These are phyloP conservation scores for Cryptophagus acutangulus DNA, from an alignment of 2,888 invertebrate genomes.

Conservation along the genomic window DNA sequence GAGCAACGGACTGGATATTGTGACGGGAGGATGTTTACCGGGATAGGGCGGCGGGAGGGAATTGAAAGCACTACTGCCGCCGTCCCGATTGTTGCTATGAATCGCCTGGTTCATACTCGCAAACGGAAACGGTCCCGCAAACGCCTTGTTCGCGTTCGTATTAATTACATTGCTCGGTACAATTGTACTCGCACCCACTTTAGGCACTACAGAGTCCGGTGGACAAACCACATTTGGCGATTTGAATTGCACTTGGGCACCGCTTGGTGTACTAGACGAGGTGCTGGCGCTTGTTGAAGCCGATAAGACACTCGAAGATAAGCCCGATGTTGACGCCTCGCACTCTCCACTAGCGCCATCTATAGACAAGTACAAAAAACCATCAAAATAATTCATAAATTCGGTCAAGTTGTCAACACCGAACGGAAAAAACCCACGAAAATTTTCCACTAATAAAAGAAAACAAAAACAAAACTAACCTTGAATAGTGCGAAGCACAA, in stretches of 20 bases:
- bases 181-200: conserved; percentile 21
- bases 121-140: conserved; percentile 68
- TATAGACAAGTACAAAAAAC: conserved; percentile 15
- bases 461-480: conserved; percentile 30
- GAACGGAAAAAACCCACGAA: background rate
- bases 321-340: conserved; percentile 22
- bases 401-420: background rate
- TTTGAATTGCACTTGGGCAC: conserved; percentile 49
- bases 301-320: conserved; percentile 13
- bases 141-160: conserved; percentile 13
- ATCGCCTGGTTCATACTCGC: conserved; percentile 89
- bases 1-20: conserved; percentile 80
- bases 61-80: conserved; percentile 20
- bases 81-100: conserved; percentile 47
- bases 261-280: conserved; percentile 25
- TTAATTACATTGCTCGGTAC: background rate
- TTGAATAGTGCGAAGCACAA: conserved; percentile 57
- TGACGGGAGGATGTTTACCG: conserved; percentile 52
- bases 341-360: conserved; percentile 26
- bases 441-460: conserved; percentile 1
- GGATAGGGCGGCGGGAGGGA: conserved; percentile 39
- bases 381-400: background rate
- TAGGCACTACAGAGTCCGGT: conserved; percentile 56
- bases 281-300: conserved; percentile 27
- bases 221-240: conserved; percentile 88